Evolutionary conservation across 2,888 invertebrate genomes (phyloP).

Genomic region (Julus scandinavius): DNA sequence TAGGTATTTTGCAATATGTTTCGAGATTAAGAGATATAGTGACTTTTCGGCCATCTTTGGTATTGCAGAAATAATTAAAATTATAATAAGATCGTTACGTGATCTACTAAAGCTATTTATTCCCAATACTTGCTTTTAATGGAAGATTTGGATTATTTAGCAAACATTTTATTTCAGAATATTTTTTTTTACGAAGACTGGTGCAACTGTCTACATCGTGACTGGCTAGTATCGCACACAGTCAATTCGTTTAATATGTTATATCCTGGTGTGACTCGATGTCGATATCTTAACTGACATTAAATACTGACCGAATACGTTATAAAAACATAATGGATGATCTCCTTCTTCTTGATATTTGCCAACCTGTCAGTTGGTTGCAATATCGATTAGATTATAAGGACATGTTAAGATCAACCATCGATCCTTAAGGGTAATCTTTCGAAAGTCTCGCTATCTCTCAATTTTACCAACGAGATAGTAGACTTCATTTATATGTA

Average conservation of each 20-base stretch:
- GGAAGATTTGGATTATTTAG: too few relatives aligned
- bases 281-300: constrained; percentile 15
- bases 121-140: too few relatives aligned
- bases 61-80: too few relatives aligned
- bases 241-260: too few relatives aligned
- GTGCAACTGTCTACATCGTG: not conserved
- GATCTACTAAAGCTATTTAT: too few relatives aligned
- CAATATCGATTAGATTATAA: constrained; percentile 28
- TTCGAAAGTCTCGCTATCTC: not conserved
- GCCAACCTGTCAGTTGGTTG: constrained; percentile 3
- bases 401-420: constrained; percentile 23
- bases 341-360: not conserved
- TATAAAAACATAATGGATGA: constrained; percentile 34
- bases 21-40: too few relatives aligned
- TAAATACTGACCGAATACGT: not conserved
- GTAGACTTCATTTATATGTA: not conserved
- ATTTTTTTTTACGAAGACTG: too few relatives aligned
- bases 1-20: too few relatives aligned
- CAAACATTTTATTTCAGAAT: too few relatives aligned
- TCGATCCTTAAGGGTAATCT: constrained; percentile 12
- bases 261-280: not conserved
- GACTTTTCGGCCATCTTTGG: too few relatives aligned
- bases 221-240: not conserved
- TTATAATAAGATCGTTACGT: too few relatives aligned
- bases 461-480: not conserved